A percentile compares a stretch with the other conserved stretches of the same genome.
These are phyloP conservation scores for Boleophthalmus pectinirostris DNA, from an alignment of 2,113 vertebrate species.

Conservation along the genomic window DNA sequence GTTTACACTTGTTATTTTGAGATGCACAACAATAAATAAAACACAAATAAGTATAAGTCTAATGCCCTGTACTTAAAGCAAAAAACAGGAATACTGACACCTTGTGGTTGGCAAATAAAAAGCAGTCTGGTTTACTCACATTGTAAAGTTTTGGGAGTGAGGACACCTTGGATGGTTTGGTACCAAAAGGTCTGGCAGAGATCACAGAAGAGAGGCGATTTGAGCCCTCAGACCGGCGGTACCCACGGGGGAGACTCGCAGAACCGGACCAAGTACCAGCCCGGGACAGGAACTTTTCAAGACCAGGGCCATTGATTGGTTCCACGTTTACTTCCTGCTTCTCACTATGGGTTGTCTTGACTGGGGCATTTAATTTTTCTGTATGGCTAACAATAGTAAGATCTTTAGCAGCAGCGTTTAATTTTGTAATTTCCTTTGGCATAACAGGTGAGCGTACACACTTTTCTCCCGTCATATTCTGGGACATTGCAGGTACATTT, in stretches of 20 bases:
- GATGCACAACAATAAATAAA: too few species aligned
- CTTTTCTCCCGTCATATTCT: not conserved
- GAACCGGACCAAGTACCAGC: constrained; percentile 64
- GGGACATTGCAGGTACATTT: constrained; percentile 3
- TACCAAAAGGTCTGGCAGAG: constrained; percentile 88
- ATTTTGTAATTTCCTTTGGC: constrained; percentile 1
- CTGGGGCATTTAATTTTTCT: not conserved
- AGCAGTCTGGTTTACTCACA: constrained; percentile 76
- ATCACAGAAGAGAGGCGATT: constrained; percentile 87
- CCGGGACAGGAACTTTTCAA: constrained; percentile 42
- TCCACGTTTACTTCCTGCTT: constrained; percentile 4
- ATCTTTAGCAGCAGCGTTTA: constrained; percentile 9
- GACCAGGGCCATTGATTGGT: not conserved
- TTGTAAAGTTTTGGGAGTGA: constrained; percentile 81
- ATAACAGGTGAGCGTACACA: constrained; percentile 15
- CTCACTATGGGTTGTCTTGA: constrained; percentile 14
- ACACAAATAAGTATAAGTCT: too few species aligned
- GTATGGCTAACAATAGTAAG: not conserved
- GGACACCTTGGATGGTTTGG: constrained; percentile 81
- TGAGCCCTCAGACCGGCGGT: constrained; percentile 83
- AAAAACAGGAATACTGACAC: not conserved
- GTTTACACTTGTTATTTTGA: not conserved
- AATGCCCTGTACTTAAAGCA: not conserved
- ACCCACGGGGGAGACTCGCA: constrained; percentile 88
- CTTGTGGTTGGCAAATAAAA: not conserved